phyloP scores from a whole-genome alignment of 2,888 invertebrate genomes.

The Dryocosmus kuriphilus region DNA sequence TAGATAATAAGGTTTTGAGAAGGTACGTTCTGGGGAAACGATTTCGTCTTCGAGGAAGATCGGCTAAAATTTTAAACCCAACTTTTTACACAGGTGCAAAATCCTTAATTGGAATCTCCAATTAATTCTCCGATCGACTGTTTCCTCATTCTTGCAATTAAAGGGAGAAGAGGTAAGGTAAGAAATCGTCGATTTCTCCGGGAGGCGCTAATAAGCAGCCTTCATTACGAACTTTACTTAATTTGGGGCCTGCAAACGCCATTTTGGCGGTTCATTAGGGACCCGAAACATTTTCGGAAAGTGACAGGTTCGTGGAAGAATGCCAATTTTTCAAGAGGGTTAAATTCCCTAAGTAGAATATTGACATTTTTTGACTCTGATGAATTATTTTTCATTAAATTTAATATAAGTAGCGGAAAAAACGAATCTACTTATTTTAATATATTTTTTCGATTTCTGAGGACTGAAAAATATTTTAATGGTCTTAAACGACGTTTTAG shows the following conservation, averaged over 20 bases:
- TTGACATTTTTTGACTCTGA: neutral
- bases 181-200: conserved; percentile 26
- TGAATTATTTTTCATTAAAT: too few species aligned
- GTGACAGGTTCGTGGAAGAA: conserved; percentile 2
- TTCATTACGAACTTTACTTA: conserved; percentile 19
- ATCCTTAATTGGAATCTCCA: conserved; percentile 24
- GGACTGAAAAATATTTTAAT: too few species aligned
- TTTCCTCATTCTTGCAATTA: conserved; percentile 33
- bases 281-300: neutral
- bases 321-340: neutral
- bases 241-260: neutral
- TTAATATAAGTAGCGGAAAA: too few species aligned
- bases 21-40: neutral
- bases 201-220: conserved; percentile 14
- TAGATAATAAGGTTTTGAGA: neutral
- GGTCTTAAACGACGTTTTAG: too few species aligned
- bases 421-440: too few species aligned
- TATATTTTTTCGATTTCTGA: too few species aligned
- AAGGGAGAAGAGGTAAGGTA: conserved; percentile 8
- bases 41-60: conserved; percentile 1
- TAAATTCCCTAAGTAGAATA: neutral
- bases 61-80: neutral
- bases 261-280: conserved; percentile 20
- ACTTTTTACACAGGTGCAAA: neutral
- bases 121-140: conserved; percentile 27